These are phyloP conservation scores for Phoxinus phoxinus DNA, from an alignment of 2,113 vertebrate species.

Conservation along the genomic window DNA sequence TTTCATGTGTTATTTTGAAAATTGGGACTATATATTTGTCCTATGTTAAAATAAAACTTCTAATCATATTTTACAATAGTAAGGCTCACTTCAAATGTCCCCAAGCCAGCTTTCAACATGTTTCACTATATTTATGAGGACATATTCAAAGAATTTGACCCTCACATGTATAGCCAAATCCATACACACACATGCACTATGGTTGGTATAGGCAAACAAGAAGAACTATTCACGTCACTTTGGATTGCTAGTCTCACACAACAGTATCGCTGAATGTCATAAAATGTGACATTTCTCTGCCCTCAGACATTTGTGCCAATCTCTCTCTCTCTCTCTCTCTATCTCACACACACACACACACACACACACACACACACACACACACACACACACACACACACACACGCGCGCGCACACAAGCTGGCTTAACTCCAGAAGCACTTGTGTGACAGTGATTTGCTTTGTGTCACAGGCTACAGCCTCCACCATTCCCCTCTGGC, in stretches of 20 bases:
- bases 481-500: constrained; percentile 28
- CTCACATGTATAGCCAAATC: not conserved
- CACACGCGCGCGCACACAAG: too few relatives aligned
- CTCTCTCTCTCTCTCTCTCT: not conserved
- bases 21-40: not conserved
- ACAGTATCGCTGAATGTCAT: constrained; percentile 64
- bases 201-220: constrained; percentile 58
- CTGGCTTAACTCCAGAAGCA: constrained; percentile 24
- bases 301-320: constrained; percentile 45
- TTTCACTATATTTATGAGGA: not conserved
- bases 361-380: too few relatives aligned
- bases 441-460: constrained; percentile 38
- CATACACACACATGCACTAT: constrained; percentile 7
- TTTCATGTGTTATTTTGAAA: not conserved
- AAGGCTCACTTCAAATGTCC: not conserved
- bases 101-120: not conserved
- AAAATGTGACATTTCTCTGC: constrained; percentile 69
- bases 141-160: not conserved
- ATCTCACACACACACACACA: too few relatives aligned
- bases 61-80: not conserved
- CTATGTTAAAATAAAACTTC: not conserved
- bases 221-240: constrained; percentile 62
- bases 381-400: too few relatives aligned
- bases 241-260: constrained; percentile 66
- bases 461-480: constrained; percentile 35